These are phyloP conservation scores for Nyctibius bracteatus DNA, from an alignment of 2,113 vertebrate species.

Conservation along the genomic window DNA sequence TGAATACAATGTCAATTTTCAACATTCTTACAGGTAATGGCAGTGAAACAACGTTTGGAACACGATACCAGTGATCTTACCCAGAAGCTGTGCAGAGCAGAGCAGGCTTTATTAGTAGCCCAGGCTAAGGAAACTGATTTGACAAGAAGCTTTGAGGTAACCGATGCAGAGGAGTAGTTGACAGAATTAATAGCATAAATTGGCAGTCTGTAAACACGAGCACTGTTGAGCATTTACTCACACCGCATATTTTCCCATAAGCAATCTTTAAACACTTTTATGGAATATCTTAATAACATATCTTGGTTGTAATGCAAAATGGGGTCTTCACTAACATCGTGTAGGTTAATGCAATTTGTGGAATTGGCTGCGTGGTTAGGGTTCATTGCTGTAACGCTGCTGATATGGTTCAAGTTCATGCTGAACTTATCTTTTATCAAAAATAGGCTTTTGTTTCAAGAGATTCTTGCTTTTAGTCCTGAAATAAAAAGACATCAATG, in stretches of 20 bases:
- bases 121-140: conserved; percentile 77
- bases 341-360: neutral
- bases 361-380: neutral
- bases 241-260: neutral
- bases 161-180: neutral
- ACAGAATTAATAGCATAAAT: neutral
- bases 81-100: conserved; percentile 76
- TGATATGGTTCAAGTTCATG: neutral
- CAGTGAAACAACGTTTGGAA: conserved; percentile 76
- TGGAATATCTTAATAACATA: neutral
- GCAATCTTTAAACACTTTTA: neutral
- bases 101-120: conserved; percentile 75
- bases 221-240: neutral
- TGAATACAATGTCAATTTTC: neutral
- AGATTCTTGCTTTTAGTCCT: neutral
- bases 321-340: rapidly evolving
- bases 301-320: neutral
- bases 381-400: neutral
- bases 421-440: neutral
- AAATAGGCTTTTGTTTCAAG: neutral
- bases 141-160: conserved; percentile 79
- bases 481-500: neutral
- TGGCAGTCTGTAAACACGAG: neutral
- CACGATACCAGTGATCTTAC: conserved; percentile 74
- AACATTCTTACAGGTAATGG: conserved; percentile 55